A percentile compares a stretch with the other conserved stretches of the same genome.
Evolutionary conservation across 2,888 invertebrate species (phyloP).

Genomic region (Ypsolopha sequella): DNA sequence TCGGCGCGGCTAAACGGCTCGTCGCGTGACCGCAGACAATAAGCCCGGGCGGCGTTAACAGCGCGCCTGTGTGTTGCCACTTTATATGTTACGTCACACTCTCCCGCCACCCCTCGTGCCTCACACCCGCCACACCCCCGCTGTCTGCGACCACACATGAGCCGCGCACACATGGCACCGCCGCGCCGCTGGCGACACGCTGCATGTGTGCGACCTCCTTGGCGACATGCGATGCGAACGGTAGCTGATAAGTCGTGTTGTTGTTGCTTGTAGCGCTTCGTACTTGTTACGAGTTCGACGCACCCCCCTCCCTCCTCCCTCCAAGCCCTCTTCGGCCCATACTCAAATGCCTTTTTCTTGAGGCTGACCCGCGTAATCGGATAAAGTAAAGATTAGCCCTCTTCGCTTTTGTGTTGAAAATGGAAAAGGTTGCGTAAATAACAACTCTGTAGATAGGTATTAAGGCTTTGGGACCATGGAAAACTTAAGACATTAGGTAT

Average conservation of each 20-base stretch:
- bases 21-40: conserved; percentile 72
- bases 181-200: conserved; percentile 11
- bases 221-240: conserved; percentile 16
- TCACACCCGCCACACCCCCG: conserved; percentile 14
- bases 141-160: conserved; percentile 7
- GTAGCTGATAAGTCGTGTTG: conserved; percentile 46
- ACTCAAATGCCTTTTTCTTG: conserved; percentile 62
- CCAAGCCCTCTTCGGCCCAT: conserved; percentile 28
- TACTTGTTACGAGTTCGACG: conserved; percentile 39
- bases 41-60: conserved; percentile 68
- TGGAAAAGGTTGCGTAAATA: conserved; percentile 30
- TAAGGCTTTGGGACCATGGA: neutral
- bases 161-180: conserved; percentile 9
- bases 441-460: conserved; percentile 20
- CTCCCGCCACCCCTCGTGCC: conserved; percentile 15
- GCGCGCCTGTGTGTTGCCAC: conserved; percentile 70
- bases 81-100: conserved; percentile 61
- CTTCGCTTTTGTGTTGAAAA: conserved; percentile 47
- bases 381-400: conserved; percentile 62
- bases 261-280: conserved; percentile 40
- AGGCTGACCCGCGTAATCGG: conserved; percentile 57
- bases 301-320: conserved; percentile 14
- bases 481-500: neutral
- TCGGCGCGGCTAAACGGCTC: conserved; percentile 67
- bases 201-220: conserved; percentile 3